Evolutionary conservation across 2,113 vertebrate species (phyloP).

Genomic region (Poecilia latipinna): DNA sequence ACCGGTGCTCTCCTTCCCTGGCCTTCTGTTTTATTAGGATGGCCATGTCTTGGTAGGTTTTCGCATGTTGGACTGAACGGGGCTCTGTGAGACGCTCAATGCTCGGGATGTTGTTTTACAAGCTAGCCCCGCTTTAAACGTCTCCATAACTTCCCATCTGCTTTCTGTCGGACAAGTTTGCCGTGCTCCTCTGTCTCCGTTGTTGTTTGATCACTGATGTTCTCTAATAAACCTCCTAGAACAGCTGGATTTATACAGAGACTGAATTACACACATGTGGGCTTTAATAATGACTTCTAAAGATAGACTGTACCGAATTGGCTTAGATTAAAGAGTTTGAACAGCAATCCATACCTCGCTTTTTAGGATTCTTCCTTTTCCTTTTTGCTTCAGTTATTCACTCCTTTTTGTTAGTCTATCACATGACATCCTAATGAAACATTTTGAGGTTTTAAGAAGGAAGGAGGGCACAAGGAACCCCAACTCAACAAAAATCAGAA

Average conservation of each 20-base stretch:
- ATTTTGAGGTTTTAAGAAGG: background rate
- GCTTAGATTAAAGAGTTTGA: background rate
- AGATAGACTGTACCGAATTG: background rate
- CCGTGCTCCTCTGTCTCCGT: background rate
- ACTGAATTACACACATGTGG: no score
- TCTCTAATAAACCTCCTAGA: background rate
- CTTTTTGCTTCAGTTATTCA: no score
- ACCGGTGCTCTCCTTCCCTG: background rate
- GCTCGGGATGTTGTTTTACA: background rate
- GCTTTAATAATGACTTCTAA: background rate
- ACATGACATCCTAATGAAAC: background rate
- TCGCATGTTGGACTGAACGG: no score
- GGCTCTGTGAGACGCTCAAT: background rate
- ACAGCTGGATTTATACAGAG: no score
- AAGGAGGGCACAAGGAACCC: no score
- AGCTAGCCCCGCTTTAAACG: background rate
- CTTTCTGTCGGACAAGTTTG: background rate
- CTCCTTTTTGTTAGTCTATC: background rate
- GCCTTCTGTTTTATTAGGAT: background rate
- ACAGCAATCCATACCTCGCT: background rate
- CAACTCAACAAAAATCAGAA: no score
- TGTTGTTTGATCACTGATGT: background rate
- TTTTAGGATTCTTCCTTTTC: no score
- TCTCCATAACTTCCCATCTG: background rate
- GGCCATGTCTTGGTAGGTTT: background rate